Percentiles rank a stretch among this genome's conserved stretches.
Conservation (phyloP, 2,113 vertebrate species). For the Apistogramma diplotaenia region DNA sequence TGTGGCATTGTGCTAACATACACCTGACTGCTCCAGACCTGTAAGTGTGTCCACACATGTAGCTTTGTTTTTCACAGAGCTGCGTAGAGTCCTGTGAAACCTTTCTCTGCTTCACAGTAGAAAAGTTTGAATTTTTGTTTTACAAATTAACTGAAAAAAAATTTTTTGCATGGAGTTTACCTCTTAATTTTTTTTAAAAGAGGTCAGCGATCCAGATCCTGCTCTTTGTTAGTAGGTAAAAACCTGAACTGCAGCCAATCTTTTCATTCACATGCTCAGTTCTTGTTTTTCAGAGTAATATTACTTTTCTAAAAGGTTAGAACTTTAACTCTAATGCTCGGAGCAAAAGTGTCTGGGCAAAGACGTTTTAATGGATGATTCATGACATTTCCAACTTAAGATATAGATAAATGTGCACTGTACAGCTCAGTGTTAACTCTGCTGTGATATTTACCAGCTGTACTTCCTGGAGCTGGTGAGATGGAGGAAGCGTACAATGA, state of each 20-base stretch:
- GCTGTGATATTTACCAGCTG: background rate
- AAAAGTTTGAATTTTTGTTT: no score
- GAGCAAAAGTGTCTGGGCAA: background rate
- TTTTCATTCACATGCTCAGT: background rate
- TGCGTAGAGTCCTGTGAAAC: no score
- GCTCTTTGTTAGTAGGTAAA: background rate
- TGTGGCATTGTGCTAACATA: no score
- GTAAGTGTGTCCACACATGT: no score
- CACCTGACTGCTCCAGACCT: no score
- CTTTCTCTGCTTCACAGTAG: no score
- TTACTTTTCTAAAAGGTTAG: background rate
- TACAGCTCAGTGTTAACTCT: background rate
- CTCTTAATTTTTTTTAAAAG: no score
- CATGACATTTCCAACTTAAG: background rate
- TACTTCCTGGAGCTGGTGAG: slow-evolving; percentile 15
- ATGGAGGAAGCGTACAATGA: slow-evolving; percentile 80
- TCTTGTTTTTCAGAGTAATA: background rate
- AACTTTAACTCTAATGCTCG: no score
- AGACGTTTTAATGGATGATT: background rate
- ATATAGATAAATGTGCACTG: background rate
- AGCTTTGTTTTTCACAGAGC: no score
- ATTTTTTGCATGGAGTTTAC: no score
- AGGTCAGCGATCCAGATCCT: background rate
- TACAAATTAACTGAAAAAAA: no score
- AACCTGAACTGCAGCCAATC: background rate